Percentiles rank a stretch among this genome's conserved stretches.
phyloP scores from a whole-genome alignment of 2,113 vertebrate genomes.

The Uropsilus gracilis region DNA sequence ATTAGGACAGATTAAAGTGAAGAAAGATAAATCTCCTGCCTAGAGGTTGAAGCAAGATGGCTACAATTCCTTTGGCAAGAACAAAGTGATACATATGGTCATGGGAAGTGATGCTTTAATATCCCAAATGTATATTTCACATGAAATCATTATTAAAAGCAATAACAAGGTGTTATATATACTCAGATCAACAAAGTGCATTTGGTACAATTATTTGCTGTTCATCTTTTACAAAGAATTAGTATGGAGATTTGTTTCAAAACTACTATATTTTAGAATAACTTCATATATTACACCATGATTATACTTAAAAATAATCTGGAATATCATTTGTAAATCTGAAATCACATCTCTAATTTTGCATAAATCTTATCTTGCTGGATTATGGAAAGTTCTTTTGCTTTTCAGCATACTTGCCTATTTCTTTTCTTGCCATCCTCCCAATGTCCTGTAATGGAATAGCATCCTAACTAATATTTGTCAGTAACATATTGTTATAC shows the following conservation, averaged over 20 bases:
- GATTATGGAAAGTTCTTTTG: background rate
- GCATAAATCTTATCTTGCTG: background rate
- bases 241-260: background rate
- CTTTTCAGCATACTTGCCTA: background rate
- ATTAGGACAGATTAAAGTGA: constrained; percentile 69
- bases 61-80: constrained; percentile 44
- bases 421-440: background rate
- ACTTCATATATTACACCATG: background rate
- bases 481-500: background rate
- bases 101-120: background rate
- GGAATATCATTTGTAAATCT: background rate
- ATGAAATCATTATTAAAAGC: background rate
- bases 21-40: constrained; percentile 39
- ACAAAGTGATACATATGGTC: background rate
- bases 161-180: background rate
- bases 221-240: background rate
- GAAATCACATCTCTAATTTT: background rate
- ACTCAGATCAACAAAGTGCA: background rate
- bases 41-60: constrained; percentile 18
- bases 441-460: accelerated
- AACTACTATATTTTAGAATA: background rate
- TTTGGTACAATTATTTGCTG: background rate
- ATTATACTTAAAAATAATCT: background rate
- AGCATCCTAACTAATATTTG: background rate
- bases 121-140: background rate